Conservation (phyloP, 2,113 vertebrate species). For the Theropithecus gelada region DNA sequence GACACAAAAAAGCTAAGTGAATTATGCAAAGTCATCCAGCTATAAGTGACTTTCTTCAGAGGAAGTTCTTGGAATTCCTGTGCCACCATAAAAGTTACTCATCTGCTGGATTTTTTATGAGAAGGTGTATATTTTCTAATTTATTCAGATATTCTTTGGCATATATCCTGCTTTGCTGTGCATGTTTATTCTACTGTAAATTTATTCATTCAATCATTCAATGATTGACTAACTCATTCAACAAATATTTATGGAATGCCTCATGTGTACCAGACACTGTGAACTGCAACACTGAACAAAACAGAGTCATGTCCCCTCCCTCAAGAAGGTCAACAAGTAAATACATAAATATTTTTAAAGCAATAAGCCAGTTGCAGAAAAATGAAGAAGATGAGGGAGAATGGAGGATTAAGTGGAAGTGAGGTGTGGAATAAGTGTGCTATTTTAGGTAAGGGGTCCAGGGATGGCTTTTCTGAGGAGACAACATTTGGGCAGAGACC, state of each 20-base stretch:
- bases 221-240: neutral
- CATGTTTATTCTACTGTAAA: neutral
- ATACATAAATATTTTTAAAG: neutral
- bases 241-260: neutral
- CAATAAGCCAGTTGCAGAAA: neutral
- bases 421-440: neutral
- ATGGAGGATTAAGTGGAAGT: rapidly evolving
- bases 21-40: neutral
- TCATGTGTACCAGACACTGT: neutral
- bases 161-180: neutral
- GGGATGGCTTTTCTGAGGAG: neutral
- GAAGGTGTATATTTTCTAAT: neutral
- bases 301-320: neutral
- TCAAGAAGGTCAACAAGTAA: neutral
- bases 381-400: neutral
- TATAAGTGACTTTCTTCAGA: neutral
- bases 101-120: neutral
- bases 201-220: neutral
- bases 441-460: neutral
- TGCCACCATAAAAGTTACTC: neutral
- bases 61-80: neutral
- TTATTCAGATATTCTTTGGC: neutral
- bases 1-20: neutral
- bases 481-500: neutral
- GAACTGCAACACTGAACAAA: neutral